phyloP scores from a whole-genome alignment of 2,888 invertebrate species.

The Agrochola lychnidis region DNA sequence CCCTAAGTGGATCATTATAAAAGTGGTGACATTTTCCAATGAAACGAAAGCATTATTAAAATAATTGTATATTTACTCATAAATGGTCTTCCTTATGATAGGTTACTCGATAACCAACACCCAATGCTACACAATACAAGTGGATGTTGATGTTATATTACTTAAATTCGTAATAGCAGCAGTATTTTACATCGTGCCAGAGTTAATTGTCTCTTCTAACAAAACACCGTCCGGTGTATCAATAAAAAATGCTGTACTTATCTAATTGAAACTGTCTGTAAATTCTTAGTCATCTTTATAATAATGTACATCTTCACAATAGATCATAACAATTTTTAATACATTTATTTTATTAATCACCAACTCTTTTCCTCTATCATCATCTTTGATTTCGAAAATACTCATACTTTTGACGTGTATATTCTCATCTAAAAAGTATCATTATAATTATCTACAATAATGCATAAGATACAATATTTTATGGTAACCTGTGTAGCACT shows the following conservation, averaged over 20 bases:
- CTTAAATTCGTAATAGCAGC: constrained; percentile 68
- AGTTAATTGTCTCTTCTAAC: constrained; percentile 29
- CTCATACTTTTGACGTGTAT: constrained; percentile 39
- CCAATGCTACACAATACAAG: constrained; percentile 82
- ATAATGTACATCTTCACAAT: constrained; percentile 25
- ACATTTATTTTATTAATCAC: constrained; percentile 31
- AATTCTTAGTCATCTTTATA: constrained; percentile 15
- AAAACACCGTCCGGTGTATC: constrained; percentile 1
- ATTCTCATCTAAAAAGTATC: constrained; percentile 65
- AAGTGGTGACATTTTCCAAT: constrained; percentile 10
- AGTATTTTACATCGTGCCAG: constrained; percentile 45
- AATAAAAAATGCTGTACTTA: constrained; percentile 49
- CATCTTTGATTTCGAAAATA: constrained; percentile 47
- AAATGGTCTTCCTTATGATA: constrained; percentile 85
- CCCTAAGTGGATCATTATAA: background rate
- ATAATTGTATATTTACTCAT: constrained; percentile 86
- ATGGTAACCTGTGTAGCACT: constrained; percentile 88
- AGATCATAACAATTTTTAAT: constrained; percentile 20
- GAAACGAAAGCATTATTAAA: constrained; percentile 71
- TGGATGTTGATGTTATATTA: constrained; percentile 82
- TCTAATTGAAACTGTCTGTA: constrained; percentile 35
- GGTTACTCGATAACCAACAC: constrained; percentile 89
- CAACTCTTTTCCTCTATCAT: constrained; percentile 22
- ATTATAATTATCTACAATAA: constrained; percentile 76
- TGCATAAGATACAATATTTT: constrained; percentile 75